Evolutionary conservation across 2,888 invertebrate species (phyloP).

Genomic region (Agriopis aurantiaria): DNA sequence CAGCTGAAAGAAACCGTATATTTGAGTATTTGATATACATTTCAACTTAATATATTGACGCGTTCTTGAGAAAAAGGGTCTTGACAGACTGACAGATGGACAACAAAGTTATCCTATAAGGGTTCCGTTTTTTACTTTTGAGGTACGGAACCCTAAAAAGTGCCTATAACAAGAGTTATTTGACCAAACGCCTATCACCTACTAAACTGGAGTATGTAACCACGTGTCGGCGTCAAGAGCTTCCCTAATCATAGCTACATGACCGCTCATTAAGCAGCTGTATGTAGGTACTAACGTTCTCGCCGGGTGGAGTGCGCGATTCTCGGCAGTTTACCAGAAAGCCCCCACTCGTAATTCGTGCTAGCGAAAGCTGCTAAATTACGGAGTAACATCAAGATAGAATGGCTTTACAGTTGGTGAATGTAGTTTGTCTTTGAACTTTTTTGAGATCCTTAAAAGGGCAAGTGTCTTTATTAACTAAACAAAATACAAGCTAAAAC

Average conservation of each 20-base stretch:
- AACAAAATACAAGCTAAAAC: too few relatives aligned
- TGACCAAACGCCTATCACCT: not conserved
- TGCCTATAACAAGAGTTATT: not conserved
- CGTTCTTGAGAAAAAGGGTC: too few relatives aligned
- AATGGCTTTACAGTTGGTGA: conserved; percentile 1
- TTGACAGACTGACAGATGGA: too few relatives aligned
- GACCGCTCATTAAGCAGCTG: conserved; percentile 64
- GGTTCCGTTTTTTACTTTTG: too few relatives aligned
- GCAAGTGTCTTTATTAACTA: too few relatives aligned
- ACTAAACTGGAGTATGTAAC: conserved; percentile 19
- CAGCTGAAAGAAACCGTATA: too few relatives aligned
- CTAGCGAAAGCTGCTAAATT: conserved; percentile 64
- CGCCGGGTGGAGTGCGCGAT: conserved; percentile 59
- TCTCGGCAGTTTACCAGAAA: conserved; percentile 73
- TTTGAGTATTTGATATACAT: too few relatives aligned
- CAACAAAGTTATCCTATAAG: too few relatives aligned
- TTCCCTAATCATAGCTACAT: conserved; percentile 60
- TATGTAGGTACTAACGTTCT: conserved; percentile 48
- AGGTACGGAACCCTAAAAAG: too few relatives aligned
- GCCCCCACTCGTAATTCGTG: conserved; percentile 73
- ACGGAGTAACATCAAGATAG: conserved; percentile 28
- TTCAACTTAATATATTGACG: too few relatives aligned
- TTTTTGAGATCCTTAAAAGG: too few relatives aligned
- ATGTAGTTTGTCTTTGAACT: too few relatives aligned
- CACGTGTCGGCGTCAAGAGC: conserved; percentile 35